Evolutionary conservation across 2,888 invertebrate genomes (phyloP), one percentile per base, ranked within the genome.

Genomic region (Syrista parreyssii): DNA sequence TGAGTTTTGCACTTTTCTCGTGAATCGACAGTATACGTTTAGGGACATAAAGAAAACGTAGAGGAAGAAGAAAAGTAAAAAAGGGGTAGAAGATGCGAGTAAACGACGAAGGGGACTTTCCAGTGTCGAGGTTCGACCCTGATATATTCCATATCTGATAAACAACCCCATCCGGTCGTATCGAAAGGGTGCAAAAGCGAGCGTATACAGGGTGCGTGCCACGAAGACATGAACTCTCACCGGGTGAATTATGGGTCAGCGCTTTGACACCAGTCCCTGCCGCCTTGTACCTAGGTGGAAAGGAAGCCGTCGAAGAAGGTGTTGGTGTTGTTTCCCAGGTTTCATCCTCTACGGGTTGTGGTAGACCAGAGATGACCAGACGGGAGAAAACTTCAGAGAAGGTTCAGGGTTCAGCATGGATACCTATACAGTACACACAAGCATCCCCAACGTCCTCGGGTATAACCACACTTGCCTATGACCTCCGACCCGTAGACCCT

Each of bases 211-310:
- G 82, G 84, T 88, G 88, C 88, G 88, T 88, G 88, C 83, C 86
- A 84, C 82, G 79, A 82, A 82, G 84, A 88, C 88, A 87, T 87
- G 87, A 88, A 88, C 86, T 84, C 84, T 81, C 84, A 81, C 84
- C 76, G 82, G 82, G 86, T 88, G 87, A 89, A 87, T 87, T 88
- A 89, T 87, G 85, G 85, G 81, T 80, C 82, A 83, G 83, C 83
- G 86, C 86, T 88, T 88, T 88, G 88, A 89, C 89, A 89, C 85
- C 86, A 79, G 78, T 83, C 84, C 79, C 82, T 80, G 81, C 79
- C 80, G 80, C 79, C 79, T 81, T 79, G 80, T 72, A 72, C 78
- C 34, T 34, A 30, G 75, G 9, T 71, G 73, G 71, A 12, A 68
- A 73, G 30, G 68, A 72, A 78, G 75, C 30, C 76, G 73, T 73